Evolutionary conservation across 23 tunicate genomes (phyloP).

Genomic region (Corella eumyota): DNA sequence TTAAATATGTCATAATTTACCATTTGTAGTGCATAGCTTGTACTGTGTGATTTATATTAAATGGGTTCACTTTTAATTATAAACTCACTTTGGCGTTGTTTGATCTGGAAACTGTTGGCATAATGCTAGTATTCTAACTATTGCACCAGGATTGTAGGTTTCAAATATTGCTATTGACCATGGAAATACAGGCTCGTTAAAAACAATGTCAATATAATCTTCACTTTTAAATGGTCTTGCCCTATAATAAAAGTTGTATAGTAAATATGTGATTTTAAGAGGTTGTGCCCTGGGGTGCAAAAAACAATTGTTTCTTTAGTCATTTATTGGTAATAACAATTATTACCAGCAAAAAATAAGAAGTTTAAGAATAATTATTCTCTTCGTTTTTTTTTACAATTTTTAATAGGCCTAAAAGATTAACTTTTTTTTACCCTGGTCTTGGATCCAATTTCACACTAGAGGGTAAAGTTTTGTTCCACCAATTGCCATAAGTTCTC

Average conservation of each 20-base stretch:
- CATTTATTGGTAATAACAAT: too few relatives aligned
- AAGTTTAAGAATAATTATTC: too few relatives aligned
- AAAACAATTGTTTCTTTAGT: too few relatives aligned
- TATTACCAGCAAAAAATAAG: too few relatives aligned
- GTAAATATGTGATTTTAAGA: background rate
- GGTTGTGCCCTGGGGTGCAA: too few relatives aligned
- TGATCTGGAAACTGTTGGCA: conserved; percentile 67
- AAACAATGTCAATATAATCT: conserved; percentile 81
- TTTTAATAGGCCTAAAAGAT: too few relatives aligned
- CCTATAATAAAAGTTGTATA: conserved; percentile 9
- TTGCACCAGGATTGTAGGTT: conserved; percentile 87
- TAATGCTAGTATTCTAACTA: conserved; percentile 76
- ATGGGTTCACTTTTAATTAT: background rate
- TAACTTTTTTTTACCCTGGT: conserved; percentile 21
- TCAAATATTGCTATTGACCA: conserved; percentile 94
- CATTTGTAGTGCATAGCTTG: too few relatives aligned
- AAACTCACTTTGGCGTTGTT: conserved; percentile 22
- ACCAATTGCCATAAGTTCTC: conserved; percentile 89
- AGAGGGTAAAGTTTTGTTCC: conserved; percentile 30
- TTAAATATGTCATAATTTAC: too few relatives aligned
- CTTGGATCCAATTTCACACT: conserved; percentile 15
- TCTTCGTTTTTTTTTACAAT: too few relatives aligned
- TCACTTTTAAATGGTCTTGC: conserved; percentile 29
- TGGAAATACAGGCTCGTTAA: conserved; percentile 77
- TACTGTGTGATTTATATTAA: too few relatives aligned